Conservation (phyloP, 2,888 invertebrate species). For the Blera fallax region DNA sequence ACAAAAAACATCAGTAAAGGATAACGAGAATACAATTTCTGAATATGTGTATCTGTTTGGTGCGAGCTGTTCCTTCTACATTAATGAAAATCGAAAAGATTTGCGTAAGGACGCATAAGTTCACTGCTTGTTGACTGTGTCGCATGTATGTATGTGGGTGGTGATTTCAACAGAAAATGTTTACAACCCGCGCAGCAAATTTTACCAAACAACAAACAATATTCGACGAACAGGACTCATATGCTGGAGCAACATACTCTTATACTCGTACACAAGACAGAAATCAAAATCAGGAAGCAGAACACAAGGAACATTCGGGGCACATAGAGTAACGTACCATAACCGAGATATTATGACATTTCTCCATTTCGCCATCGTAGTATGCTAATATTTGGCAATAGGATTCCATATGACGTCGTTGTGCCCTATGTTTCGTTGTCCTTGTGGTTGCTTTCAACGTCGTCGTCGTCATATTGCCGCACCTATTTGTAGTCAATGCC, state of each 20-base stretch:
- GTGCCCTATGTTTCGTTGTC: slow-evolving; percentile 7
- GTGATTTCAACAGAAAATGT: slow-evolving; percentile 31
- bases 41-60: not conserved
- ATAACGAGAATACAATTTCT: slow-evolving; percentile 33
- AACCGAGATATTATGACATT: slow-evolving; percentile 67
- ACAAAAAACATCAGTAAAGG: slow-evolving; percentile 11
- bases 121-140: slow-evolving; percentile 26
- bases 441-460: slow-evolving; percentile 2
- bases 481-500: slow-evolving; percentile 47
- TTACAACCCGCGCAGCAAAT: slow-evolving; percentile 40
- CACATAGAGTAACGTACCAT: not conserved
- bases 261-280: not conserved
- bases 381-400: slow-evolving; percentile 68
- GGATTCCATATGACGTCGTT: slow-evolving; percentile 9
- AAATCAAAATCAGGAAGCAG: slow-evolving; percentile 16
- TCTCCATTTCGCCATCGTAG: slow-evolving; percentile 36
- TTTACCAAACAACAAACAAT: slow-evolving; percentile 39
- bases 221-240: slow-evolving; percentile 5
- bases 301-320: slow-evolving; percentile 23
- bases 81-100: slow-evolving; percentile 13
- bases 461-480: slow-evolving; percentile 36
- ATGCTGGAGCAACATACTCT: not conserved
- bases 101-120: slow-evolving; percentile 2
- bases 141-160: not conserved
- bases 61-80: not conserved